These are phyloP conservation scores for Platanista minor DNA, from an alignment of 2,113 vertebrate species.

Conservation along the genomic window DNA sequence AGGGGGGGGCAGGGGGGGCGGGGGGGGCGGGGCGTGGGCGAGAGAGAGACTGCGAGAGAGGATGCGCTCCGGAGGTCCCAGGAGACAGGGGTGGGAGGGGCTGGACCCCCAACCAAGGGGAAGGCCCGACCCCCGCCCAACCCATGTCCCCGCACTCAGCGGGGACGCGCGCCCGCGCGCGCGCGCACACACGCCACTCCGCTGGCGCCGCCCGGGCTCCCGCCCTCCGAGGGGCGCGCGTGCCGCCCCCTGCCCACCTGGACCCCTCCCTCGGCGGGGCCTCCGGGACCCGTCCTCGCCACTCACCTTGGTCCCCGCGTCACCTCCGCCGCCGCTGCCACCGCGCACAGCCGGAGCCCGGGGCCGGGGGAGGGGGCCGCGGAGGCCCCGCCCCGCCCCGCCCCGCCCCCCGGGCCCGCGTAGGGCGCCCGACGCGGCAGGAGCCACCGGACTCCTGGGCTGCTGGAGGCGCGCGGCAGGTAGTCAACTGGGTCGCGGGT, in stretches of 20 bases:
- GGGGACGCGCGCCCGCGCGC: neutral
- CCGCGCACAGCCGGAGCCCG: slow-evolving; percentile 10
- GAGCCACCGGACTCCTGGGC: neutral
- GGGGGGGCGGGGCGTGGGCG: neutral
- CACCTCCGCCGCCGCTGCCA: neutral
- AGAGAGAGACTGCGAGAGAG: neutral
- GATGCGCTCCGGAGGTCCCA: neutral
- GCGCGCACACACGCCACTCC: neutral
- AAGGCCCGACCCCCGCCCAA: neutral
- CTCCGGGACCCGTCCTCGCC: neutral
- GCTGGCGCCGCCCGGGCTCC: neutral
- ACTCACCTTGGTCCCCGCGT: slow-evolving; percentile 59
- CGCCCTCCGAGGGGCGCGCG: neutral
- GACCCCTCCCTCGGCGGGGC: neutral
- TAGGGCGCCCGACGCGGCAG: neutral
- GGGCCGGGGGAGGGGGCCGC: neutral
- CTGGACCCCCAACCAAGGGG: neutral
- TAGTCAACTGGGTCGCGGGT: neutral
- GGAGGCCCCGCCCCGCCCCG: slow-evolving; percentile 20
- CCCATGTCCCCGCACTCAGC: neutral
- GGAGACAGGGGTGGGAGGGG: neutral
- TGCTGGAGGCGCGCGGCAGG: neutral
- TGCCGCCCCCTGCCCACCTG: neutral
- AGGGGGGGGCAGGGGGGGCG: slow-evolving; percentile 15
- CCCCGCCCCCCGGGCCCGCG: neutral